Evolutionary conservation across 2,113 vertebrate genomes (phyloP).

Genomic region (Centropus bengalensis): DNA sequence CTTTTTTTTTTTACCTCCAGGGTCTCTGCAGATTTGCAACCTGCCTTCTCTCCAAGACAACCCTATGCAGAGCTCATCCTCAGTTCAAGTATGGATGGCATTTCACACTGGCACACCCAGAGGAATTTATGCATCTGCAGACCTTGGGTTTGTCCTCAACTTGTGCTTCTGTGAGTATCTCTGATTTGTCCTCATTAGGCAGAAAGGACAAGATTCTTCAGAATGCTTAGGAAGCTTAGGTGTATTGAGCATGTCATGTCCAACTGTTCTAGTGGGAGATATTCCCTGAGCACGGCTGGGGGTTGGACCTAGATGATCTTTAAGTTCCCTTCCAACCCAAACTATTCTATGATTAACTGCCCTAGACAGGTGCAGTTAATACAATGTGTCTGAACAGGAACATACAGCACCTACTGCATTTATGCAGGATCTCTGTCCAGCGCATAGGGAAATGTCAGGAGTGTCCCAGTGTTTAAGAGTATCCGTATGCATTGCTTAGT

Average conservation of each 20-base stretch:
- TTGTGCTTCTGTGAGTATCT: not conserved
- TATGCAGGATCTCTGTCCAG: not conserved
- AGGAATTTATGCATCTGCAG: not conserved
- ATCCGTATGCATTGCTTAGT: not conserved
- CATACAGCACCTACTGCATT: fast-evolving
- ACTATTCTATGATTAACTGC: too few relatives aligned
- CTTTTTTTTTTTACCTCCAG: not conserved
- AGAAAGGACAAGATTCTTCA: not conserved
- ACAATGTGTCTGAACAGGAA: not conserved
- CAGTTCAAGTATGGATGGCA: not conserved
- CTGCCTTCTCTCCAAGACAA: not conserved
- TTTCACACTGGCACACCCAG: not conserved
- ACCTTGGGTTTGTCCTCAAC: not conserved
- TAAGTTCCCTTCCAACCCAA: too few relatives aligned
- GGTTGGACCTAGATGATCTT: too few relatives aligned
- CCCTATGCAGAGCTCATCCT: not conserved
- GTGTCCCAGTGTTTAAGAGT: not conserved
- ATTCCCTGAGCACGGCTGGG: too few relatives aligned
- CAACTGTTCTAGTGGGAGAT: too few relatives aligned
- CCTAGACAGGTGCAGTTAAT: fast-evolving
- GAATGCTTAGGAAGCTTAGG: not conserved
- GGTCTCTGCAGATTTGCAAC: not conserved
- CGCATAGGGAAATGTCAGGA: fast-evolving
- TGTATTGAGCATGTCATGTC: fast-evolving
- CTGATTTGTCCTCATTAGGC: not conserved